Conservation (phyloP, 2,797 vertebrate species). For the Eurystomus glaucurus region DNA sequence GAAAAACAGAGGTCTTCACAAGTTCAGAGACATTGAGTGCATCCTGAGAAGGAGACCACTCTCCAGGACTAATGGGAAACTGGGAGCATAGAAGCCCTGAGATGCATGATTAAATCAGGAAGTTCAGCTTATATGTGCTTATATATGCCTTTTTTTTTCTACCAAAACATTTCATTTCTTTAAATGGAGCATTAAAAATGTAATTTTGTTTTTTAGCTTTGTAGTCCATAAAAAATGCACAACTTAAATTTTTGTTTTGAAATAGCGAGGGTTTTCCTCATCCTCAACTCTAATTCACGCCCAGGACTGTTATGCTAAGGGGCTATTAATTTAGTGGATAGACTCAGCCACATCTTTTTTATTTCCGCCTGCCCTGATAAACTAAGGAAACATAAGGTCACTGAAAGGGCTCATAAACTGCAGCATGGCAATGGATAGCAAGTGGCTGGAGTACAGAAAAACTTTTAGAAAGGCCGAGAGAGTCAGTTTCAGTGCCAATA, state of each 20-base stretch:
- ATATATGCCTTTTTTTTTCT: background rate
- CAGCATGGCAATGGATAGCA: background rate
- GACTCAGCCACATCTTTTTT: background rate
- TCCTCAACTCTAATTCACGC: background rate
- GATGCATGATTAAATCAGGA: background rate
- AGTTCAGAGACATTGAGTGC: background rate
- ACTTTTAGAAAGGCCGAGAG: background rate
- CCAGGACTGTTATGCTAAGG: background rate
- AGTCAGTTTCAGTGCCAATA: fast-evolving
- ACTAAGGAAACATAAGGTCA: background rate
- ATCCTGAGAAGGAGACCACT: background rate
- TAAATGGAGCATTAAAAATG: background rate
- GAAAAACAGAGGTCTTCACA: background rate
- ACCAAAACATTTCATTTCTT: background rate
- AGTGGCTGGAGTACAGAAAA: background rate
- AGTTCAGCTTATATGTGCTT: background rate
- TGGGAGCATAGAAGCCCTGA: background rate
- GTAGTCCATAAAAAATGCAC: background rate
- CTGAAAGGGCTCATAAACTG: background rate
- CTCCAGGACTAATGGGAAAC: background rate
- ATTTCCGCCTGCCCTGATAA: background rate
- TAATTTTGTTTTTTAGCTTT: background rate
- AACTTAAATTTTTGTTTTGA: background rate
- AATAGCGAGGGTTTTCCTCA: background rate
- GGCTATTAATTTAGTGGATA: background rate